A percentile compares a stretch with the other conserved stretches of the same genome.
phyloP scores from a whole-genome alignment of 2,888 invertebrate species.

The Caenorhabditis parvicauda region DNA sequence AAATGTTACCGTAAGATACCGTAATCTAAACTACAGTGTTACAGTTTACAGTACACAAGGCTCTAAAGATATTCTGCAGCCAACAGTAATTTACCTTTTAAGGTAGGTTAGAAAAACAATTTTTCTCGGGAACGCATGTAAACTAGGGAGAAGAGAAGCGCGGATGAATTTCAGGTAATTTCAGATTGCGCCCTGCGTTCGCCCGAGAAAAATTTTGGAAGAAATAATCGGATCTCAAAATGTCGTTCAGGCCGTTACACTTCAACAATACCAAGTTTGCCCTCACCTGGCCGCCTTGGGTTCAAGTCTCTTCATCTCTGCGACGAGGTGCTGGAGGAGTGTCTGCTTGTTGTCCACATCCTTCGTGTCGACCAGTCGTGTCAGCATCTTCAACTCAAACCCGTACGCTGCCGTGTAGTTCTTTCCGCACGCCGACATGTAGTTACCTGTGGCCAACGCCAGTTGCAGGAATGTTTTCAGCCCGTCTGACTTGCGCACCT shows the following conservation, averaged over 20 bases:
- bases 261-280: background rate
- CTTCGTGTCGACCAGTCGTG: constrained; percentile 74
- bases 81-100: too few species aligned
- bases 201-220: too few species aligned
- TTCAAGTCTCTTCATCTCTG: constrained; percentile 66
- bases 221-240: too few species aligned
- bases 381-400: constrained; percentile 91
- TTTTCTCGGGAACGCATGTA: too few species aligned
- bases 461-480: constrained; percentile 86
- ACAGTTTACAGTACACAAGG: too few species aligned
- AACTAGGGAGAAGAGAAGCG: too few species aligned
- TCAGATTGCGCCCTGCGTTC: too few species aligned
- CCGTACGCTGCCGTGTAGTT: constrained; percentile 76
- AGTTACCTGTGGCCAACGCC: constrained; percentile 86
- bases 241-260: too few species aligned
- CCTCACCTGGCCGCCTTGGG: constrained; percentile 14
- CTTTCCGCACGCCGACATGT: constrained; percentile 91
- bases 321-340: constrained; percentile 72
- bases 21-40: too few species aligned
- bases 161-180: too few species aligned
- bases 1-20: background rate
- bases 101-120: too few species aligned
- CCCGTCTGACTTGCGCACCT: constrained; percentile 69
- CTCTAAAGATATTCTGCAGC: too few species aligned
- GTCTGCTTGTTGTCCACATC: constrained; percentile 88